phyloP scores from a whole-genome alignment of 2,113 vertebrate species.

The Hiodon tergisus region DNA sequence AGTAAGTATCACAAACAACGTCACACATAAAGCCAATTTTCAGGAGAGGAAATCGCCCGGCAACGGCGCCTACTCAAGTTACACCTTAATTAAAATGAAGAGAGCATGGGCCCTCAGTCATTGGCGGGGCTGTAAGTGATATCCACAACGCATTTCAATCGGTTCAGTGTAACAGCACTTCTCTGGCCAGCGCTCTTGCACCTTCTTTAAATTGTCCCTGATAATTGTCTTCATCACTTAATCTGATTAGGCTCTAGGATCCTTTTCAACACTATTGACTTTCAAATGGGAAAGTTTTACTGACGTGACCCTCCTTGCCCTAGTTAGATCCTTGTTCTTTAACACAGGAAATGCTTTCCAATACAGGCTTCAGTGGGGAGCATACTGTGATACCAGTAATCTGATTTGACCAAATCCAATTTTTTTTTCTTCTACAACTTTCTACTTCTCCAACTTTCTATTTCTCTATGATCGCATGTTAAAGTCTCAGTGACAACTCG shows the following conservation, averaged over 20 bases:
- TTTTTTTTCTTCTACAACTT: neutral
- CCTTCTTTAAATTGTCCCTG: slow-evolving; percentile 6
- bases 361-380: neutral
- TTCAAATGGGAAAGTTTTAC: neutral
- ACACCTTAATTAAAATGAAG: slow-evolving; percentile 18
- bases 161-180: neutral
- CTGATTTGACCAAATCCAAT: neutral
- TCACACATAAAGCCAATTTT: neutral
- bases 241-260: neutral
- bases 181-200: neutral
- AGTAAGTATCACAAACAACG: neutral
- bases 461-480: neutral
- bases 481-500: slow-evolving; percentile 8
- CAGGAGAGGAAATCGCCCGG: neutral
- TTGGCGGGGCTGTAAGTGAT: slow-evolving; percentile 9
- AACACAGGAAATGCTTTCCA: neutral
- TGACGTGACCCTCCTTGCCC: neutral
- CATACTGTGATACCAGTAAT: neutral
- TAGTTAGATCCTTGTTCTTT: neutral
- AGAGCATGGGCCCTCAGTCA: neutral
- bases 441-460: neutral
- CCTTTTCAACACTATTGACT: neutral
- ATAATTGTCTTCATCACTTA: slow-evolving; percentile 17
- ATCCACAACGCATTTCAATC: slow-evolving; percentile 9
- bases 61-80: neutral